Evolutionary conservation across 2,113 vertebrate species (phyloP).

Genomic region (Eulemur rufifrons): DNA sequence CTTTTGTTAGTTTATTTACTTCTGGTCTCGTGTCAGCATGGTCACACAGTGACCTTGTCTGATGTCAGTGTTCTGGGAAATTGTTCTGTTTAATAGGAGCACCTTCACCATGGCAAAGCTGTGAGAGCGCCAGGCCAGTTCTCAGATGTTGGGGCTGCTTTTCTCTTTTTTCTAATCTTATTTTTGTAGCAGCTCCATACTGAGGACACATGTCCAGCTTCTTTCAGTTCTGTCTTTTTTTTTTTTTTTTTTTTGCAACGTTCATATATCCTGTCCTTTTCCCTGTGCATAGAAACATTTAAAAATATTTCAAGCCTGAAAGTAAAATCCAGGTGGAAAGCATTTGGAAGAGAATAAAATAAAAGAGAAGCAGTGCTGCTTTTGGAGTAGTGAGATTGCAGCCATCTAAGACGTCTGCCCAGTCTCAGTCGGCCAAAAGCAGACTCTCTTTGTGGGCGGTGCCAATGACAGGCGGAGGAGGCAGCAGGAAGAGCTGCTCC

Average conservation of each 20-base stretch:
- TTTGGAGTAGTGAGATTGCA: not conserved
- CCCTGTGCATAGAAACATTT: not conserved
- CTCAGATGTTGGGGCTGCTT: not conserved
- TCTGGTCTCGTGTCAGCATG: not conserved
- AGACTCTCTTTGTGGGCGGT: not conserved
- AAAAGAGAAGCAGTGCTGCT: not conserved
- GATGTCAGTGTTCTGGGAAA: not conserved
- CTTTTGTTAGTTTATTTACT: not conserved
- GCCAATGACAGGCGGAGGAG: not conserved
- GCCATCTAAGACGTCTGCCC: too few species aligned
- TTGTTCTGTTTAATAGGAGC: accelerated
- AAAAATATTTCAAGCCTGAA: not conserved
- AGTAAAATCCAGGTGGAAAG: not conserved
- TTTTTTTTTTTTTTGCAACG: not conserved
- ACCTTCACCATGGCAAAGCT: accelerated
- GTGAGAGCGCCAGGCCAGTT: not conserved
- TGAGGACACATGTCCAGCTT: not conserved
- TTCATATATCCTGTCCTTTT: not conserved
- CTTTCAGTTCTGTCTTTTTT: not conserved
- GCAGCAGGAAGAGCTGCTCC: not conserved
- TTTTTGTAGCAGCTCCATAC: not conserved
- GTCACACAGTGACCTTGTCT: not conserved
- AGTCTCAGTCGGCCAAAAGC: accelerated
- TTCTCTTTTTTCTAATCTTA: not conserved
- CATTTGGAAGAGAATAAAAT: not conserved